Evolutionary conservation across 2,888 invertebrate species (phyloP), one percentile per base, ranked within the genome.

Genomic region (Isoperla grammatica): DNA sequence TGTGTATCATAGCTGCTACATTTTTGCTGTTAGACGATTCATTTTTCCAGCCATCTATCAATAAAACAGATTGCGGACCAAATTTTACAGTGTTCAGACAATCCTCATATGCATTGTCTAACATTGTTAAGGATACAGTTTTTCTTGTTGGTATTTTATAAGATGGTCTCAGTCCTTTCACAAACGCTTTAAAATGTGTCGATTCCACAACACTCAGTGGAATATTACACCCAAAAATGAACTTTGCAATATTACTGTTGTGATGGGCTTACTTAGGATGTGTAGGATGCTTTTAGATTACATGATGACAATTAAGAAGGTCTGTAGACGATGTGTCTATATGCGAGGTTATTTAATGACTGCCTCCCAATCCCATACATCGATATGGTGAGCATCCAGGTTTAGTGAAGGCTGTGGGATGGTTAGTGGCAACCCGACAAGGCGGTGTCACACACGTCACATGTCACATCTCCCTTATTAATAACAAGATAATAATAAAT

Each of bases 21-120:
- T 48, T 20, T 22, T 48, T 48, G 8, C 20, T 48, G 13, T 48
- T 48, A n/a, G 48, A 17, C 3, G 48, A 48, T n/a, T 48, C 11
- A 22, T 48, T 48, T 22, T 22, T 48, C 48, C 48, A 48, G n/a
- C 48, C 48, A 48, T 48, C 48, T 12, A 48, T 48, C n/a, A 48
- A 22, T 22, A 48, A 48, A 12, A 48, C 48, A 5, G 48, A 48
- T 45, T 45, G 15, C 17, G 45, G 45, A 19, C 45, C 45, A 45
- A 45, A 45, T 45, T 42, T 42, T 4, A 15, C 11, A n/a, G 42
- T 6, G 4, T 42, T 42, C 5, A 42, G 42, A 42, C 42, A 42
- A 15, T 42, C 12, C 15, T 42, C 42, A 15, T 42, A 42, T 42
- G 42, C 15, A 13, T 42, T n/a, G 42, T 42, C 42, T 4, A 42